Conservation (phyloP, 2,888 invertebrate species). For the Scaptodrosophila latifasciaeformis region DNA sequence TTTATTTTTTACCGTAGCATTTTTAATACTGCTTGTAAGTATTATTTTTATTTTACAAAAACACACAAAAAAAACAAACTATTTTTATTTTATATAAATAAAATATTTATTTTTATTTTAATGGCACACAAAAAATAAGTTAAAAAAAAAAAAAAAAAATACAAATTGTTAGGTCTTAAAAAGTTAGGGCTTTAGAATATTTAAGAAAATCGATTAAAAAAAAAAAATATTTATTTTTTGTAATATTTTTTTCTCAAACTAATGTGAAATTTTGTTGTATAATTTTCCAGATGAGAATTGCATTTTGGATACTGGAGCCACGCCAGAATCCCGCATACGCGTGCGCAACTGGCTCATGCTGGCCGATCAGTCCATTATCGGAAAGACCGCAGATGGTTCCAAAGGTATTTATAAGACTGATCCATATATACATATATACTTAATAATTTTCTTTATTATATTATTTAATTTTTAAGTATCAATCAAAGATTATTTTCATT, state of each 20-base stretch:
- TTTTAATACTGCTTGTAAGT: constrained; percentile 53
- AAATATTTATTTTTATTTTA: constrained; percentile 18
- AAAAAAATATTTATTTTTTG: too few species aligned
- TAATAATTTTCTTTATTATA: neutral
- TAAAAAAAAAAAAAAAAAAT: constrained; percentile 1
- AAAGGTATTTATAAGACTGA: constrained; percentile 52
- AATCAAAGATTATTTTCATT: constrained; percentile 8
- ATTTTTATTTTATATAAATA: constrained; percentile 13
- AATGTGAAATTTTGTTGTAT: constrained; percentile 25
- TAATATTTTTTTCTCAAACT: constrained; percentile 7
- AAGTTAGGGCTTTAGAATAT: neutral
- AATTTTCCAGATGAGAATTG: constrained; percentile 47
- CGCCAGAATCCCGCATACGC: constrained; percentile 71
- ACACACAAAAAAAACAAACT: constrained; percentile 2
- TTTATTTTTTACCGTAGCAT: constrained; percentile 30
- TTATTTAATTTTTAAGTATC: constrained; percentile 16
- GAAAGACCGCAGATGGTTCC: constrained; percentile 44
- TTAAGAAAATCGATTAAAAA: neutral
- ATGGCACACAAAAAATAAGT: constrained; percentile 29
- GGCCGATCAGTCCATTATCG: constrained; percentile 73
- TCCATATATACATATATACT: neutral
- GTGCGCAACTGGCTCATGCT: constrained; percentile 75
- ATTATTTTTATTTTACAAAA: constrained; percentile 32
- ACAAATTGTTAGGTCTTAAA: neutral
- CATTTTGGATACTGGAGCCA: constrained; percentile 34